Base-by-base conservation (phyloP, 2,888 invertebrate species). In the Portevinia maculata region DNA sequence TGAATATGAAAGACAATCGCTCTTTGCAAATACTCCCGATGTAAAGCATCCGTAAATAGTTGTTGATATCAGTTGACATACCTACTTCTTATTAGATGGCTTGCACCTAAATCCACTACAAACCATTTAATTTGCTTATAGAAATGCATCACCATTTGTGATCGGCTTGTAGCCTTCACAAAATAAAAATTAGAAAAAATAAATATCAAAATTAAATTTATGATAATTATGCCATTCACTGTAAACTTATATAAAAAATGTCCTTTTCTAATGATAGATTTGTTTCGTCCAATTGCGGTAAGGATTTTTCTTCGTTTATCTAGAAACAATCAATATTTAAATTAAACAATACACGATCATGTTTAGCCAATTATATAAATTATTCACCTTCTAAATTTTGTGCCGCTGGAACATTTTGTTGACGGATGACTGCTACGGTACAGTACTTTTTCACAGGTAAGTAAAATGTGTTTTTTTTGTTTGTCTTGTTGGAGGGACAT, bases 261-360 rank as follows among this genome's bases (percentile, higher is more conserved):
- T 70, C 70, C 59, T 70, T 70, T 48, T 48, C 41, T 37, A 30
- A 19, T 55, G 55, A 59, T 28, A 17, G 28, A 19, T 59, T 50
- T 70, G 50, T 41, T 59, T 39, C 39, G 41, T 70, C 59, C 59
- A 57, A 65, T 65, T 39, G 50, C 64, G 50, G 59, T 59, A 59
- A 59, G 59, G 70, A 70, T 70, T 70, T 70, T 70, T 70, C 70
- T 70, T 70, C 70, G 70, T 70, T 50, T 50, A 48, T 37, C 59
- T 70, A 41, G 21, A 62, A 52, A 21, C 48, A 62, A 48, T 30
- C 11, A 30, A 30, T 19, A 24, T 13, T 41, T 59, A 30, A 15
- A 24, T 39, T 59, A 41, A 60, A 46, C 39, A 59, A 62, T 48
- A 44, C 37, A 34, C 8, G n/a, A 62, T 37, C 24, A 62, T 37